Evolutionary conservation across 1,140 invertebrate species (phyloP).

Genomic region (Heliconius hermathena): DNA sequence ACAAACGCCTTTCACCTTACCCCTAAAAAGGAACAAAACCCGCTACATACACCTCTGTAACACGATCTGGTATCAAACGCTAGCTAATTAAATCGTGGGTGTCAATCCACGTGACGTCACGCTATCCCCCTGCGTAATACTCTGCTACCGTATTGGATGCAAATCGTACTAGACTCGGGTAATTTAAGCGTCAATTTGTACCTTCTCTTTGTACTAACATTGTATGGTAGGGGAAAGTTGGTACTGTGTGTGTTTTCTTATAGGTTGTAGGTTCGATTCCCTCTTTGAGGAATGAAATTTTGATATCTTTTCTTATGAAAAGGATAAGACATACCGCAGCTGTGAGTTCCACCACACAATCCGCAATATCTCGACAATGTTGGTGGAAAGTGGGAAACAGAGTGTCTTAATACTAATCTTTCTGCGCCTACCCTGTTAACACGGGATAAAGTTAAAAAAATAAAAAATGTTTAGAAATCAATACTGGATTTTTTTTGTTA

Average conservation of each 20-base stretch:
- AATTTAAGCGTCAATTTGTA: slow-evolving; percentile 57
- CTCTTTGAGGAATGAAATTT: too few species aligned
- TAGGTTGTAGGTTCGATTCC: too few species aligned
- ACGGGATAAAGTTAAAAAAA: too few species aligned
- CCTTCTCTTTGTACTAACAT: slow-evolving; percentile 18
- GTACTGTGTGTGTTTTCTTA: background rate
- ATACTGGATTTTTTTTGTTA: background rate
- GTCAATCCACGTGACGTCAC: slow-evolving; percentile 29
- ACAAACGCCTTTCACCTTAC: background rate
- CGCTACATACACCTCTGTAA: slow-evolving; percentile 14
- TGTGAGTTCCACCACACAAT: too few species aligned
- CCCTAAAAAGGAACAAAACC: background rate
- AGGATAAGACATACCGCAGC: too few species aligned
- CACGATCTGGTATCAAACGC: slow-evolving; percentile 16
- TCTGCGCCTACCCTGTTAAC: too few species aligned
- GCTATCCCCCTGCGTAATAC: slow-evolving; percentile 40
- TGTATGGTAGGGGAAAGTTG: slow-evolving; percentile 26
- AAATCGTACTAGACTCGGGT: slow-evolving; percentile 55
- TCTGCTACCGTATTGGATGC: slow-evolving; percentile 49
- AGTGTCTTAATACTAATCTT: too few species aligned
- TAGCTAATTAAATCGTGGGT: slow-evolving; percentile 34
- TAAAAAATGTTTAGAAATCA: too few species aligned
- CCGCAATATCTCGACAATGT: too few species aligned
- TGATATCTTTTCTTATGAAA: too few species aligned
- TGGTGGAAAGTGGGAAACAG: too few species aligned